These are phyloP conservation scores for Limanda limanda DNA, from an alignment of 2,113 vertebrate species.

Conservation along the genomic window DNA sequence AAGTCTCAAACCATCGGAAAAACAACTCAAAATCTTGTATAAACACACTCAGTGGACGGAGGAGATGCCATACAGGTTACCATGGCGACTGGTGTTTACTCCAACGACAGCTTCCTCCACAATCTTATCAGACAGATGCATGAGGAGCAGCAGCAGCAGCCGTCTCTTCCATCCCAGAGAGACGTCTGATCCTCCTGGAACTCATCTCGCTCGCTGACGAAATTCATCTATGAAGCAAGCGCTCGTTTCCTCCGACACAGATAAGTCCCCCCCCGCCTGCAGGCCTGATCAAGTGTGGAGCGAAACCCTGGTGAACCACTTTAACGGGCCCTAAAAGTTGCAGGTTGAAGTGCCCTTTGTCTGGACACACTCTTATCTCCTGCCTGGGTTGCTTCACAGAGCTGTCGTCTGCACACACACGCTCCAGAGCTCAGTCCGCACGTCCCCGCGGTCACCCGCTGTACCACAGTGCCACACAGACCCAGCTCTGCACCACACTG, in stretches of 20 bases:
- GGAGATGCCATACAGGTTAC: slow-evolving; percentile 39
- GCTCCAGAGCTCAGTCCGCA: slow-evolving; percentile 16
- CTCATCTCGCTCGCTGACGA: slow-evolving; percentile 50
- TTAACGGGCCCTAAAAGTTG: too few relatives aligned
- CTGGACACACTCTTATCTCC: slow-evolving; percentile 39
- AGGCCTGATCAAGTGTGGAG: slow-evolving; percentile 7
- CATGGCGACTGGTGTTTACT: slow-evolving; percentile 55
- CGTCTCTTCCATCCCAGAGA: slow-evolving; percentile 37
- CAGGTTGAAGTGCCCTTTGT: not conserved
- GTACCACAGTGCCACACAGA: slow-evolving; percentile 25
- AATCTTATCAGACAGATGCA: slow-evolving; percentile 59
- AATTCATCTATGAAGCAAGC: slow-evolving; percentile 51
- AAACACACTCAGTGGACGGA: slow-evolving; percentile 17
- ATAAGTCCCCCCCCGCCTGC: not conserved
- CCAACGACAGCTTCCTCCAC: slow-evolving; percentile 36
- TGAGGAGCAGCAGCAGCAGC: slow-evolving; percentile 44
- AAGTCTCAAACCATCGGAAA: slow-evolving; percentile 23
- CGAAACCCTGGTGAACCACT: slow-evolving; percentile 31
- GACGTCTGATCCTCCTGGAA: slow-evolving; percentile 43
- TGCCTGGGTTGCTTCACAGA: slow-evolving; percentile 40
- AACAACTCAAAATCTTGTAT: slow-evolving; percentile 18
- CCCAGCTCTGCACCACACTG: slow-evolving; percentile 10
- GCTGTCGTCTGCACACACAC: slow-evolving; percentile 30
- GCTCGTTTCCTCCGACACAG: slow-evolving; percentile 40
- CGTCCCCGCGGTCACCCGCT: slow-evolving; percentile 62